Evolutionary conservation across 2,113 vertebrate genomes (phyloP), one percentile per base, ranked within the genome.

Genomic region (Lepus americanus): DNA sequence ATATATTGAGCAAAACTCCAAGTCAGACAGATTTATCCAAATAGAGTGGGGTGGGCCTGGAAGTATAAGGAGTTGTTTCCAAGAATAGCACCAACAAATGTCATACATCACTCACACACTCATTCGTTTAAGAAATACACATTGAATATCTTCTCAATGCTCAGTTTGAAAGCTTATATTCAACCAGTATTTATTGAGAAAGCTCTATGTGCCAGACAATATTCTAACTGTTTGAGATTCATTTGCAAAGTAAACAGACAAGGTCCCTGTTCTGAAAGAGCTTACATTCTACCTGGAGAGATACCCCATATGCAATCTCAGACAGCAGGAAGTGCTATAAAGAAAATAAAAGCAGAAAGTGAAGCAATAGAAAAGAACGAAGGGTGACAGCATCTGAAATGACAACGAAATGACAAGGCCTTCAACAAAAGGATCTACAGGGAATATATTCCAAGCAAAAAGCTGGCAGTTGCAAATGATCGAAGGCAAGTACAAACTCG

Each of bases 1-100:
- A 78, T 53, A 69, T 33, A 64, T 22, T 83, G n/a, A 49, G 25
- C 31, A 90, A 87, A 96, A 53, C 59, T 33, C 4, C 13, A 87
- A 69, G 29, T 83, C 27, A 83, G 19, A 93, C 10, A n/a, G 20
- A 89, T n/a, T 90, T 29, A 89, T 64, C 79, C 79, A 89, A 70
- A 77, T n/a, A 72, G 39, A 87, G 5, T 53, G n/a, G 9, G 17
- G 17, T 76, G 5, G 1, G 4, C 6, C 7, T 63, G 7, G 44
- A 5, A 17, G 9, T 22, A 20, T 29, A 9, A 79, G 55, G 72
- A 85, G 29, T 55, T 9, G 9, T 77, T 86, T 72, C 80, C 9
- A 78, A 90, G 39, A 87, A 63, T 1, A 90, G 12, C 19, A 94
- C 6, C 33, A 72, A 16, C 44, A 79, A 79, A 79, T 64, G 31